Conservation (phyloP, 2,888 invertebrate genomes). For the Euclidia mi region DNA sequence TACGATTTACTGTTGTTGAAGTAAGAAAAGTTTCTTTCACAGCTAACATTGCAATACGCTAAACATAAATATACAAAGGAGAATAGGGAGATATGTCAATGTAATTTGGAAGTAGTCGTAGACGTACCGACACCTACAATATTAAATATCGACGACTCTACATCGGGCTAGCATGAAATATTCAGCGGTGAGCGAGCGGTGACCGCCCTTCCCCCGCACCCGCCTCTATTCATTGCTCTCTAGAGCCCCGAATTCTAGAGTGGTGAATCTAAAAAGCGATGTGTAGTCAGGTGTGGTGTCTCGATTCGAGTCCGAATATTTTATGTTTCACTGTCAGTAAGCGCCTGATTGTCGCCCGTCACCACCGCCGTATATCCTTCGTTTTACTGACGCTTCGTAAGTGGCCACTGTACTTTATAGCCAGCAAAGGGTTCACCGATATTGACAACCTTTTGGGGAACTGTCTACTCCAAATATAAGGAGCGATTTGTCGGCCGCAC, state of each 20-base stretch:
- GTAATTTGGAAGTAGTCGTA: constrained; percentile 47
- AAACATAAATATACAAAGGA: constrained; percentile 42
- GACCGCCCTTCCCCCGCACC: constrained; percentile 26
- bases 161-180: constrained; percentile 58
- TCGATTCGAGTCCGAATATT: constrained; percentile 46
- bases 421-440: constrained; percentile 48
- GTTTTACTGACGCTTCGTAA: constrained; percentile 41
- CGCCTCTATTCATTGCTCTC: constrained; percentile 61
- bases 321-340: constrained; percentile 31
- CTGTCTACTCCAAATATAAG: constrained; percentile 40
- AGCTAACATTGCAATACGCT: constrained; percentile 21
- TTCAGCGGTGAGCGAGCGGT: constrained; percentile 53
- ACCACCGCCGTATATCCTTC: constrained; percentile 38
- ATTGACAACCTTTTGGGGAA: constrained; percentile 51
- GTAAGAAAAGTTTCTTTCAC: constrained; percentile 8
- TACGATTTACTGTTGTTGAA: too few species aligned
- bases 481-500: constrained; percentile 32
- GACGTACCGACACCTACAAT: constrained; percentile 51
- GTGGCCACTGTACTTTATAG: constrained; percentile 51
- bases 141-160: constrained; percentile 61
- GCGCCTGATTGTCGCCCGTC: constrained; percentile 37
- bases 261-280: constrained; percentile 59
- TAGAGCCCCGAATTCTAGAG: constrained; percentile 57
- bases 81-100: constrained; percentile 43
- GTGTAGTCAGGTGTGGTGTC: constrained; percentile 54